Evolutionary conservation across 2,888 invertebrate species (phyloP), one percentile per base, ranked within the genome.

Genomic region (Caenorhabditis parvicauda): DNA sequence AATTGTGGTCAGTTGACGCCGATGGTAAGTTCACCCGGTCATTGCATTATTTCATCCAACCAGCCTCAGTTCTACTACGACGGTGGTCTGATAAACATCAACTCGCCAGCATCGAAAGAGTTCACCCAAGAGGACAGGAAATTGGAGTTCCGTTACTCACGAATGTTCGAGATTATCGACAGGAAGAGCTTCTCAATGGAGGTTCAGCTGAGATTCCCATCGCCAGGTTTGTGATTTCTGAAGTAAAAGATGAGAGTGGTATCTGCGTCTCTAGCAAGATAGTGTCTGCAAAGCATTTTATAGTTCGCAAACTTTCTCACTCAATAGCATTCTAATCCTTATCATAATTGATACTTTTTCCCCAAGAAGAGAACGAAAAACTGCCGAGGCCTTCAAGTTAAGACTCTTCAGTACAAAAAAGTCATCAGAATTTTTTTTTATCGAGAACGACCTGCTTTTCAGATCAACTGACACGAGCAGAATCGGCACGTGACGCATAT

Each of bases 161-260:
- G 43, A 7, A 70, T 76, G 72, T 74, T 55, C 54, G 25, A 63
- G 14, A 67, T 72, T 35, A 45, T 77, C 12, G 77, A 76, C 25
- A 57, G 70, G 29, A 67, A 69, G 46, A 68, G 70, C 59, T 76
- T 70, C 43, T 64, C 72, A 9, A 57, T 61, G 2, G 24, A 48
- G 2, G 22, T 75, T 17, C 59, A 51, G 27, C 58, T 77, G 14
- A 47, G 62, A 7, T 48, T 77, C 1, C 77, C 77, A 17, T 59
- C 66, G 2, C 43, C 44, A 24, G 63, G 70, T 65, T 28, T 12
- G 41, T 22, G 35, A 35, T 12, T 14, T 12, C n/a, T 35, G 35
- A 35, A n/a, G 35, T 12, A 35, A 35, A 35, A 35, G 35, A 35
- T 1, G 35, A 12, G n/a, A 14, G 35, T 1, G 12, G n/a, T 35